Evolutionary conservation across 2,797 vertebrate genomes (phyloP).

Genomic region (Sebastes vulpes): DNA sequence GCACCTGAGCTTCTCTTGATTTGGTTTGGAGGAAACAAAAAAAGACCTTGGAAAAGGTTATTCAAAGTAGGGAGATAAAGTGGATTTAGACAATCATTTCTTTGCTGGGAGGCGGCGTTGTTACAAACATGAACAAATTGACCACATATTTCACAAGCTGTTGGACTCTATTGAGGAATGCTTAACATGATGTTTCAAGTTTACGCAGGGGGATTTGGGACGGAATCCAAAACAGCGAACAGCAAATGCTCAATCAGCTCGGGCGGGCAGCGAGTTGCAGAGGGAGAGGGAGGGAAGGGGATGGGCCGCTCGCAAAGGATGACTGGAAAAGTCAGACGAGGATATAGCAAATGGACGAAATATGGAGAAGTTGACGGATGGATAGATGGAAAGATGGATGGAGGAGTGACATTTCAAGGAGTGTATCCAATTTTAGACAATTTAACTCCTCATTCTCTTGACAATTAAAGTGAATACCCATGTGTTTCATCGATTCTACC

Average conservation of each 20-base stretch:
- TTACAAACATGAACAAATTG: constrained; percentile 68
- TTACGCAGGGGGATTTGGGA: constrained; percentile 64
- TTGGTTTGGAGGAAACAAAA: constrained; percentile 20
- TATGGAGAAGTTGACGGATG: constrained; percentile 19
- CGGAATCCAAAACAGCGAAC: constrained; percentile 66
- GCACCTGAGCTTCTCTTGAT: constrained; percentile 62
- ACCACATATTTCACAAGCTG: constrained; percentile 64
- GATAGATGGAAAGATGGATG: background rate
- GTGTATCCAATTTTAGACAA: constrained; percentile 31
- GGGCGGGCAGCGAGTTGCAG: constrained; percentile 33
- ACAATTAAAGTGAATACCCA: constrained; percentile 25
- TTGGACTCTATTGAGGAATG: constrained; percentile 53
- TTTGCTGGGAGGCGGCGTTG: constrained; percentile 35
- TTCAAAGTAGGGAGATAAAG: constrained; percentile 62
- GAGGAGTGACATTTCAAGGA: constrained; percentile 8
- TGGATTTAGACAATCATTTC: constrained; percentile 61
- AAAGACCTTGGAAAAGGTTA: constrained; percentile 64
- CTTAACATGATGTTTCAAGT: constrained; percentile 61
- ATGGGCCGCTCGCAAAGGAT: background rate
- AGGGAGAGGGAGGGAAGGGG: background rate
- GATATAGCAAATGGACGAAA: constrained; percentile 25
- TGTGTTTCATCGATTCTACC: background rate
- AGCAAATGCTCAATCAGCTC: constrained; percentile 72
- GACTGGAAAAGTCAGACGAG: constrained; percentile 24
- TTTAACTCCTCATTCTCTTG: constrained; percentile 43